Percentiles rank a stretch among this genome's conserved stretches.
These are phyloP conservation scores for Resseliella maxima DNA, from an alignment of 2,888 invertebrate species.

Conservation along the genomic window DNA sequence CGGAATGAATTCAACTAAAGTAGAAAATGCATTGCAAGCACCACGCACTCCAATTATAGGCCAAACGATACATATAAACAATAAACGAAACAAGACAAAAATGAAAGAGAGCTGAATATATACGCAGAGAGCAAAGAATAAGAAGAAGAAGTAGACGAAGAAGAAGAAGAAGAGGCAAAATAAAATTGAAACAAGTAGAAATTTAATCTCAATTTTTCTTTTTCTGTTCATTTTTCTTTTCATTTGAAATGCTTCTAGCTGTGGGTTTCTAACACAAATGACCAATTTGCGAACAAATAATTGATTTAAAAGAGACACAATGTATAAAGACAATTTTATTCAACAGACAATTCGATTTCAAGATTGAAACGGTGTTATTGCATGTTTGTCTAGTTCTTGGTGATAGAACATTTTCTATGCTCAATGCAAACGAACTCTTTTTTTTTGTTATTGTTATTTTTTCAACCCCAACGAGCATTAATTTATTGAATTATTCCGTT, in stretches of 20 bases:
- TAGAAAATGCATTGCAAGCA: constrained; percentile 45
- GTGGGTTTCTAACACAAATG: neutral
- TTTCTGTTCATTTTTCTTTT: too few species aligned
- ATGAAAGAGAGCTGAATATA: too few species aligned
- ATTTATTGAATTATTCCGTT: too few species aligned
- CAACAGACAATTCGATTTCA: too few species aligned
- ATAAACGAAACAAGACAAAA: neutral
- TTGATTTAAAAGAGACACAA: neutral
- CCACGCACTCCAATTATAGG: constrained; percentile 30
- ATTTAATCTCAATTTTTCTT: neutral
- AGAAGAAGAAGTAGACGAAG: too few species aligned
- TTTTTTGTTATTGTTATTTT: too few species aligned
- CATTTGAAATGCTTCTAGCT: neutral
- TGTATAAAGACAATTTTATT: neutral
- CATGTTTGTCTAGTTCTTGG: too few species aligned
- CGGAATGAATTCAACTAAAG: neutral
- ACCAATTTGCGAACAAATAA: neutral
- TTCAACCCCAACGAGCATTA: too few species aligned
- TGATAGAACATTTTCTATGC: too few species aligned
- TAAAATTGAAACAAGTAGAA: neutral
- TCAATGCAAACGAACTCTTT: too few species aligned
- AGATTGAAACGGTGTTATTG: too few species aligned
- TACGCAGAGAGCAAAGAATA: too few species aligned
- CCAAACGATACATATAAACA: constrained; percentile 8
- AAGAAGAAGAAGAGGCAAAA: neutral